Evolutionary conservation across 2,797 vertebrate genomes (phyloP).

Genomic region (Tapirus indicus): DNA sequence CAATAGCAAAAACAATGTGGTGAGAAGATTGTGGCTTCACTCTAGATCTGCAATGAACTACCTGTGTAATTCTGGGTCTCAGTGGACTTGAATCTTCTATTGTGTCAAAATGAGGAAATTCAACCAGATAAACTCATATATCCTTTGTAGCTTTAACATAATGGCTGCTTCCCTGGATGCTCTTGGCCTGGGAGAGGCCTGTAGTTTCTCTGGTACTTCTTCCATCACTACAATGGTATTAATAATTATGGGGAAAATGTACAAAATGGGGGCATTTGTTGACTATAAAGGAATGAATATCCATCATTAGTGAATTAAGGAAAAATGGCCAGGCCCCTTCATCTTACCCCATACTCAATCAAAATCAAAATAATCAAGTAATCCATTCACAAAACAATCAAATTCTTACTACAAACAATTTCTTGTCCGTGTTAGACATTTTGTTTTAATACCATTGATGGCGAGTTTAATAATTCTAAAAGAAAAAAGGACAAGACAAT

Average conservation of each 20-base stretch:
- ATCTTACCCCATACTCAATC: not conserved
- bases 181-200: not conserved
- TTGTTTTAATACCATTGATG: slow-evolving; percentile 12
- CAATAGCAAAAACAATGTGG: not conserved
- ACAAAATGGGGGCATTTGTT: not conserved
- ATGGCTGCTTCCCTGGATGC: not conserved
- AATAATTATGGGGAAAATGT: slow-evolving; percentile 20
- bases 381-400: slow-evolving; percentile 29
- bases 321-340: not conserved
- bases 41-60: not conserved
- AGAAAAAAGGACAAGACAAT: slow-evolving; percentile 9
- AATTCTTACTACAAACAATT: slow-evolving; percentile 23
- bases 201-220: not conserved
- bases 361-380: slow-evolving; percentile 62
- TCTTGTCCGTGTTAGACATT: not conserved
- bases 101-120: not conserved
- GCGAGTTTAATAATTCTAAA: slow-evolving; percentile 56
- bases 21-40: not conserved
- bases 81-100: not conserved
- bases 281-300: not conserved
- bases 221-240: not conserved
- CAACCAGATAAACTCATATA: not conserved
- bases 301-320: not conserved
- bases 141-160: not conserved
- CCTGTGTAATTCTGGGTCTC: not conserved